Conservation (phyloP, 2,888 invertebrate genomes). For the Netelia melanura region DNA sequence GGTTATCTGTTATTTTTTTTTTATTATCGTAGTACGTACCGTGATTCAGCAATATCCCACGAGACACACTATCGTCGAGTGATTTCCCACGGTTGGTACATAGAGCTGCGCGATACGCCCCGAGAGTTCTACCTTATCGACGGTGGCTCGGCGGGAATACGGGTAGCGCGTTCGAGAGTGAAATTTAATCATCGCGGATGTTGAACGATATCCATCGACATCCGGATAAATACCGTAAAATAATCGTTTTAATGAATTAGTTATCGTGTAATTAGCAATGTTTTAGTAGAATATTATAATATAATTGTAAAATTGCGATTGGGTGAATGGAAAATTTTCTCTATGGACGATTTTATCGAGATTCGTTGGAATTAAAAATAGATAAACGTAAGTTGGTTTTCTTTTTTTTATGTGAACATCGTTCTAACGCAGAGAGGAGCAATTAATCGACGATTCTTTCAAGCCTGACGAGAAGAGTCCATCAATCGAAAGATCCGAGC, state of each 20-base stretch:
- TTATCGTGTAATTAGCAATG: too few species aligned
- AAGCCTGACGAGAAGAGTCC: constrained; percentile 4
- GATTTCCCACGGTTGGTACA: not conserved
- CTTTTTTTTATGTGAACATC: not conserved
- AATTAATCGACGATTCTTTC: constrained; percentile 11
- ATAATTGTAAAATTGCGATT: too few species aligned
- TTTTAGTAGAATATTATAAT: too few species aligned
- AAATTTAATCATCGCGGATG: not conserved
- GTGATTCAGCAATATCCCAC: too few species aligned
- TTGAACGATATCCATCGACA: not conserved
- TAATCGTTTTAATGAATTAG: too few species aligned
- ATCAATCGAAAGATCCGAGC: constrained; percentile 6
- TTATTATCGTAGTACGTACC: too few species aligned
- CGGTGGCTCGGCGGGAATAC: not conserved
- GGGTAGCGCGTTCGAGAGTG: not conserved
- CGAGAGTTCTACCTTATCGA: not conserved
- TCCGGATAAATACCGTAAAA: not conserved
- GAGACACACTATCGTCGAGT: too few species aligned
- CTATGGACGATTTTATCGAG: not conserved
- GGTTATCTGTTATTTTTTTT: too few species aligned
- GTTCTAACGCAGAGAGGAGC: not conserved
- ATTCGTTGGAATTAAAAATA: not conserved
- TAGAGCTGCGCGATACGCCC: not conserved
- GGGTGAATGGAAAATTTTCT: too few species aligned
- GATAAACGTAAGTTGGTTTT: not conserved